These are phyloP conservation scores for Drosophila insularis DNA, from an alignment of 1,140 invertebrate genomes.

Conservation along the genomic window DNA sequence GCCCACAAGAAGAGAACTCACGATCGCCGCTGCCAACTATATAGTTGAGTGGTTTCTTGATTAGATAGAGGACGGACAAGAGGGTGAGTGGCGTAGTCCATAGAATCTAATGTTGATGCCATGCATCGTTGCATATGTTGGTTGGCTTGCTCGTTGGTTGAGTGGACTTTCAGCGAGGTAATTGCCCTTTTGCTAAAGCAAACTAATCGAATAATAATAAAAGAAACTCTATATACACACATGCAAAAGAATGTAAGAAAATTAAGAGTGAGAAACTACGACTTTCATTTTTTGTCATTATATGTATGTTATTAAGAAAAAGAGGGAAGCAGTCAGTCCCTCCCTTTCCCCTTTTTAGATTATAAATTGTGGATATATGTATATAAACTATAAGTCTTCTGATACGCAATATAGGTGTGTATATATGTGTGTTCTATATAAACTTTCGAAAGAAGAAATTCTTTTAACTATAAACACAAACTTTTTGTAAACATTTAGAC, in stretches of 20 bases:
- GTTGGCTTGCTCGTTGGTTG: constrained; percentile 28
- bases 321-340: no score
- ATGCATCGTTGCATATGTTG: constrained; percentile 49
- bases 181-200: neutral
- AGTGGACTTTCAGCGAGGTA: constrained; percentile 12
- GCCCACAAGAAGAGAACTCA: neutral
- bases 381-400: no score
- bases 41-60: constrained; percentile 1
- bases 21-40: neutral
- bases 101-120: constrained; percentile 51
- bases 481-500: constrained; percentile 1
- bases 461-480: neutral
- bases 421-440: neutral
- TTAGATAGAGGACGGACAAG: neutral
- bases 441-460: neutral
- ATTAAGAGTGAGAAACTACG: neutral
- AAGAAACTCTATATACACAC: neutral
- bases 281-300: no score
- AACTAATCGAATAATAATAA: constrained; percentile 11
- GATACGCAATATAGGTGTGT: neutral
- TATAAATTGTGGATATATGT: no score
- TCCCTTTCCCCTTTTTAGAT: no score
- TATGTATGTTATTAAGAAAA: no score
- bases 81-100: neutral
- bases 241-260: neutral